Conservation (phyloP, 1,140 invertebrate species). For the Drosophila ercepeae region DNA sequence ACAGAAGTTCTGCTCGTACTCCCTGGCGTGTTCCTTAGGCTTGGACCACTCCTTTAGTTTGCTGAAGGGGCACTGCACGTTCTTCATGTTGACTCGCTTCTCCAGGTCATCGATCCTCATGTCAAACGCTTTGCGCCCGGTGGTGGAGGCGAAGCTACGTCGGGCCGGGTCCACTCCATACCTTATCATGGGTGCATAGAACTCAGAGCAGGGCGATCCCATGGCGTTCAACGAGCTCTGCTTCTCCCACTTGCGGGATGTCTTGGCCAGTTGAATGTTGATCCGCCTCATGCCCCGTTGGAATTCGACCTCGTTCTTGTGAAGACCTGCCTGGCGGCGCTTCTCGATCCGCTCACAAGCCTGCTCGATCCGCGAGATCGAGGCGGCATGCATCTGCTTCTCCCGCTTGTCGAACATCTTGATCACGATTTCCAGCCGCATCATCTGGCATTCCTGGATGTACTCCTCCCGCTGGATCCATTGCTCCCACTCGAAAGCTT, state of each 20-base stretch:
- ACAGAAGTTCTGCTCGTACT: slow-evolving; percentile 79
- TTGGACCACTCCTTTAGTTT: slow-evolving; percentile 75
- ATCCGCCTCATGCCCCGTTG: slow-evolving; percentile 74
- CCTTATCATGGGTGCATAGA: slow-evolving; percentile 85
- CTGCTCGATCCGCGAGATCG: slow-evolving; percentile 81
- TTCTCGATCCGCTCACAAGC: slow-evolving; percentile 77
- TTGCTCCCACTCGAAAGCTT: slow-evolving; percentile 82
- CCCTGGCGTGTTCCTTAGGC: slow-evolving; percentile 68
- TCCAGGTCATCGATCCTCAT: slow-evolving; percentile 77
- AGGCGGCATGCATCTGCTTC: slow-evolving; percentile 74
- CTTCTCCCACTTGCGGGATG: slow-evolving; percentile 64
- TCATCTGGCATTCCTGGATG: slow-evolving; percentile 86
- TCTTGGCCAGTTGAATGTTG: slow-evolving; percentile 41
- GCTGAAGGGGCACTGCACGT: slow-evolving; percentile 64
- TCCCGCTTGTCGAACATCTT: slow-evolving; percentile 82
- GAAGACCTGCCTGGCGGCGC: slow-evolving; percentile 76
- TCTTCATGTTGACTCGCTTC: slow-evolving; percentile 53
- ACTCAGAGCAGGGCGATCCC: slow-evolving; percentile 84
- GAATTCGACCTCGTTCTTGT: slow-evolving; percentile 79
- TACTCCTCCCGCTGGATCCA: slow-evolving; percentile 84
- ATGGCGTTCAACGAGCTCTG: slow-evolving; percentile 84
- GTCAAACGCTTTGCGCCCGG: slow-evolving; percentile 61
- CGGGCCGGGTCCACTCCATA: slow-evolving; percentile 84
- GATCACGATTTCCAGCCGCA: slow-evolving; percentile 85
- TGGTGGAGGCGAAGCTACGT: slow-evolving; percentile 69